Percentiles rank a stretch among this genome's conserved stretches.
Evolutionary conservation across 2,113 vertebrate genomes (phyloP).

Genomic region (Lagopus muta): DNA sequence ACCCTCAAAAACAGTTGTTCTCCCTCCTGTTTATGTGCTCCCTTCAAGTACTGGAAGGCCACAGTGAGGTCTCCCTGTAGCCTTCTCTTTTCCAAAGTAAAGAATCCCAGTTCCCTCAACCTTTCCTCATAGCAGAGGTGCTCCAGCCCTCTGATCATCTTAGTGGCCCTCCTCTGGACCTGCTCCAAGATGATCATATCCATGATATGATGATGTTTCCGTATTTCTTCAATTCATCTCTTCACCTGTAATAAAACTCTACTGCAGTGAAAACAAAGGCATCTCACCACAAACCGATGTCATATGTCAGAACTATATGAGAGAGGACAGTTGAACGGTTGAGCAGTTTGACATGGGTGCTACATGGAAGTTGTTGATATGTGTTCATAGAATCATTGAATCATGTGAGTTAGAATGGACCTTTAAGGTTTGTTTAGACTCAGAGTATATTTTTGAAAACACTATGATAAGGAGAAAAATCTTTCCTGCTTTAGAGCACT

Average conservation of each 20-base stretch:
- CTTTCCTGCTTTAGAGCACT: not conserved
- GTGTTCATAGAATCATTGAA: too few species aligned
- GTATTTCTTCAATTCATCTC: not conserved
- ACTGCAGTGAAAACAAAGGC: not conserved
- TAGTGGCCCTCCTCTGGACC: too few species aligned
- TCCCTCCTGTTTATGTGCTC: too few species aligned
- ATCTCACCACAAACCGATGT: not conserved
- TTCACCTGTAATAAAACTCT: not conserved
- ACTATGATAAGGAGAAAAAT: not conserved
- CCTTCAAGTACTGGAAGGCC: too few species aligned
- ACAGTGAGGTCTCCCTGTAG: too few species aligned
- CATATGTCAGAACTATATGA: not conserved
- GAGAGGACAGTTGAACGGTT: not conserved
- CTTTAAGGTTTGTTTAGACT: not conserved
- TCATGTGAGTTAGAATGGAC: too few species aligned
- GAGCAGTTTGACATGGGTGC: not conserved
- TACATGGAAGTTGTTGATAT: fast-evolving
- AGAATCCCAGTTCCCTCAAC: too few species aligned
- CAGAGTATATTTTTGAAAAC: not conserved
- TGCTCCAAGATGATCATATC: too few species aligned
- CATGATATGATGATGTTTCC: not conserved
- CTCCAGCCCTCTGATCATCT: too few species aligned
- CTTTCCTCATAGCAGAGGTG: too few species aligned
- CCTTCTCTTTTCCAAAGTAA: too few species aligned
- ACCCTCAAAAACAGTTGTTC: too few species aligned